Evolutionary conservation across 2,113 vertebrate species (phyloP).

Genomic region (Athene cunicularia): DNA sequence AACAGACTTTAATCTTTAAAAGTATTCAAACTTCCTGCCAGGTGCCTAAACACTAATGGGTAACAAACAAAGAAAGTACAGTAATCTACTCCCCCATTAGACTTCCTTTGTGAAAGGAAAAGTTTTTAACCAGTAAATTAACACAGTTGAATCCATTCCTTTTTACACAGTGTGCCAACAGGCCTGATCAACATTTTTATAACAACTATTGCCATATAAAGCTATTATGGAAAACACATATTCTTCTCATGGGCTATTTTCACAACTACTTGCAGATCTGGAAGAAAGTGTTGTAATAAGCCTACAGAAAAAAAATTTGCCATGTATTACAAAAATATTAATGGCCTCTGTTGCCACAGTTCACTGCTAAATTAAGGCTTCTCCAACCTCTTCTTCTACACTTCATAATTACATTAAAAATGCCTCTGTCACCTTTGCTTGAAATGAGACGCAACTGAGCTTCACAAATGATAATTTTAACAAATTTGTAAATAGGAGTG

Average conservation of each 20-base stretch:
- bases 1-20: constrained; percentile 68
- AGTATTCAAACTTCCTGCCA: constrained; percentile 77
- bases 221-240: background rate
- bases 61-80: constrained; percentile 69
- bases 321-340: background rate
- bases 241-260: background rate
- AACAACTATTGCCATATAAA: background rate
- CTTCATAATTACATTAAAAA: background rate
- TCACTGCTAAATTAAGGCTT: background rate
- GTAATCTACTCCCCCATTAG: constrained; percentile 37
- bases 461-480: background rate
- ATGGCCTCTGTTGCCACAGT: background rate
- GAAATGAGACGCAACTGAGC: background rate
- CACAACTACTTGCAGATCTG: background rate
- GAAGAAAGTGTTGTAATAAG: background rate
- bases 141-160: background rate
- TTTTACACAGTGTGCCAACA: background rate
- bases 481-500: background rate
- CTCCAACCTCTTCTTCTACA: background rate
- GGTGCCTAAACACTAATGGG: constrained; percentile 74
- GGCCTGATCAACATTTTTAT: background rate
- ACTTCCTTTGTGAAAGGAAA: constrained; percentile 67
- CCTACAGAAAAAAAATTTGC: background rate
- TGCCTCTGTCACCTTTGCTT: background rate
- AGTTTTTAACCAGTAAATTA: constrained; percentile 48